These are phyloP conservation scores for Sitodiplosis mosellana DNA, from an alignment of 1,140 invertebrate genomes.

Conservation along the genomic window DNA sequence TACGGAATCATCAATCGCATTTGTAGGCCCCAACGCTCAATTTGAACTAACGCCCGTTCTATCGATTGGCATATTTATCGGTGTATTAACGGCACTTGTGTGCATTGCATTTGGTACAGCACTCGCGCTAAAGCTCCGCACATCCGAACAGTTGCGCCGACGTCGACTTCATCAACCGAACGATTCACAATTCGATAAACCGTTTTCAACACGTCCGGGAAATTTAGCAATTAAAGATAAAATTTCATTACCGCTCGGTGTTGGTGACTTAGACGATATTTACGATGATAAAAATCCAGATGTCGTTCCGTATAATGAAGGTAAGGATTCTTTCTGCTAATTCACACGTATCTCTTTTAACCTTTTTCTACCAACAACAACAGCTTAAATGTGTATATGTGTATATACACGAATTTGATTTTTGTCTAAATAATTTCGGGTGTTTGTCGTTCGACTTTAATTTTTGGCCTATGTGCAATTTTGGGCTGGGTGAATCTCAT, in stretches of 20 bases:
- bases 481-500: too few species aligned
- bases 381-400: too few species aligned
- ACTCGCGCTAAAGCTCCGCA: slow-evolving; percentile 44
- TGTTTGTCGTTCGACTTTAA: too few species aligned
- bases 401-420: too few species aligned
- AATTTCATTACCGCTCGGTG: slow-evolving; percentile 37
- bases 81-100: slow-evolving; percentile 46
- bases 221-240: slow-evolving; percentile 48
- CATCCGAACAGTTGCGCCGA: slow-evolving; percentile 28
- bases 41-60: slow-evolving; percentile 57
- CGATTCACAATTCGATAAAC: slow-evolving; percentile 11
- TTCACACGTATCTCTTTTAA: too few species aligned
- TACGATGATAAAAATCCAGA: slow-evolving; percentile 72
- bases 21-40: slow-evolving; percentile 33
- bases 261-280: slow-evolving; percentile 45
- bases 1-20: neutral
- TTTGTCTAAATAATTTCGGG: too few species aligned
- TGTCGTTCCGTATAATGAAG: slow-evolving; percentile 70
- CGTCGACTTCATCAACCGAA: slow-evolving; percentile 19
- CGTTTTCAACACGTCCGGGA: slow-evolving; percentile 27
- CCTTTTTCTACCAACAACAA: too few species aligned
- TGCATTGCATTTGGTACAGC: slow-evolving; percentile 49
- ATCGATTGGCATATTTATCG: slow-evolving; percentile 43
- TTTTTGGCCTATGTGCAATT: too few species aligned
- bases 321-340: slow-evolving; percentile 27